Base-by-base conservation (phyloP, 2,797 vertebrate species). In the Spinus olivaceus region DNA sequence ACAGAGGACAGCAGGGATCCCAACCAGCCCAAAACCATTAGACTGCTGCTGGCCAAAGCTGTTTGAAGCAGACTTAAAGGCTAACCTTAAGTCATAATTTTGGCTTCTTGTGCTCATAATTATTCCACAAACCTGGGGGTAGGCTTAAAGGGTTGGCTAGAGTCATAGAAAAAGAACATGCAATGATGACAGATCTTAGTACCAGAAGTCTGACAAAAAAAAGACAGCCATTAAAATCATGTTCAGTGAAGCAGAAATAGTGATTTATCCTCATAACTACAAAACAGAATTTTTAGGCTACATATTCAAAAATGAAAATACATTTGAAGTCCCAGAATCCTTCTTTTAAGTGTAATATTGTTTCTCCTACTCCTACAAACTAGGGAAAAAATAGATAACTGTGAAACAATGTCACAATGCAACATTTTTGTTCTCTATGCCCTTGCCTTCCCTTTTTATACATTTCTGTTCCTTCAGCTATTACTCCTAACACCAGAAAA, bases 391-490 rank as follows among this genome's bases (percentile, higher is more conserved):
- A 25, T 25, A 42, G 28, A 15, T 20, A 54, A 53, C 57, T 64
- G 9, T 81, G 22, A 81, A 82, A 90, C 28, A 49, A 19, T 4
- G 20, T 61, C 33, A 49, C 1, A 1, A 17, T 70, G 33, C 13
- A 81, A 41, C 5, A 19, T 33, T 72, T 77, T 46, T 82, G 23
- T 35, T 78, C 39, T 51, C 28, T 32, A 2, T 47, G 50, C 42
- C 69, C 35, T 83, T 54, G 23, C 6, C 53, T 27, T 12, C 14
- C 16, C 24, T 51, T 54, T 67, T 44, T 33, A 2, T 0, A 0
- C 18, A 24, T 27, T 14, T 54, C 50, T 49, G 11, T 35, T 90
- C 30, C 46, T 81, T 73, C 25, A 18, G 41, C 59, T 73, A 32
- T 42, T 73, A 32, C 19, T 53, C 20, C 12, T 8, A 70, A 81